These are phyloP conservation scores for Rhingia rostrata DNA, from an alignment of 2,888 invertebrate species.

Conservation along the genomic window DNA sequence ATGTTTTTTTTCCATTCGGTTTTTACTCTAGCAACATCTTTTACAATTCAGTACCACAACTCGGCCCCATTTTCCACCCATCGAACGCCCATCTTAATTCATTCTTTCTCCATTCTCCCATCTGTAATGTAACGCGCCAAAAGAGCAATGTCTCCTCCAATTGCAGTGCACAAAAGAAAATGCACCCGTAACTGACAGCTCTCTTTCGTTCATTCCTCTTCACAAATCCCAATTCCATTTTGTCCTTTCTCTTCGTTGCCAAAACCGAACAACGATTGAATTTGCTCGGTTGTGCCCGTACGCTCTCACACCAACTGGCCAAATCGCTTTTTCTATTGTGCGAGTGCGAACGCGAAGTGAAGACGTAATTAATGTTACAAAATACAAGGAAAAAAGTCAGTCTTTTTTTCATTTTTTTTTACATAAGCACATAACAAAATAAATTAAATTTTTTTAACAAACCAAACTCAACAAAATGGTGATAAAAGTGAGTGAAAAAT, in stretches of 20 bases:
- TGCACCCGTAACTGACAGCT: conserved; percentile 34
- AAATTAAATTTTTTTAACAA: conserved; percentile 46
- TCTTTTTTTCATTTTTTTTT: conserved; percentile 63
- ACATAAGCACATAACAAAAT: conserved; percentile 62
- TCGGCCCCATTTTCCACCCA: neutral
- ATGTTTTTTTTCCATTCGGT: neutral
- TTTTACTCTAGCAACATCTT: neutral
- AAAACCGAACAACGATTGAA: conserved; percentile 15
- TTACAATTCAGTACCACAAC: no score
- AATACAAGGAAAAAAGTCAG: conserved; percentile 54
- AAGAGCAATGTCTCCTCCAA: conserved; percentile 7
- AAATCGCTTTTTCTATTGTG: conserved; percentile 69
- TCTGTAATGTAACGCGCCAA: conserved; percentile 1
- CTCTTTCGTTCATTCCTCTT: conserved; percentile 12
- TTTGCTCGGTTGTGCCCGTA: conserved; percentile 17
- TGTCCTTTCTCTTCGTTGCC: conserved; percentile 11
- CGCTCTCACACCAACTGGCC: conserved; percentile 61
- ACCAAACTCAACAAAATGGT: conserved; percentile 20
- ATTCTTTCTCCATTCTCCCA: neutral
- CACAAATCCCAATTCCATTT: neutral
- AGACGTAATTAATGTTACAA: conserved; percentile 73
- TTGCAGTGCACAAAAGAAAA: conserved; percentile 21
- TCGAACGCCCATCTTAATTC: neutral
- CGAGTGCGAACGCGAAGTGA: conserved; percentile 70
- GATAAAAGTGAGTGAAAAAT: conserved; percentile 29